Base-by-base conservation (phyloP, 2,797 vertebrate genomes). In the Tarsius wallacei region DNA sequence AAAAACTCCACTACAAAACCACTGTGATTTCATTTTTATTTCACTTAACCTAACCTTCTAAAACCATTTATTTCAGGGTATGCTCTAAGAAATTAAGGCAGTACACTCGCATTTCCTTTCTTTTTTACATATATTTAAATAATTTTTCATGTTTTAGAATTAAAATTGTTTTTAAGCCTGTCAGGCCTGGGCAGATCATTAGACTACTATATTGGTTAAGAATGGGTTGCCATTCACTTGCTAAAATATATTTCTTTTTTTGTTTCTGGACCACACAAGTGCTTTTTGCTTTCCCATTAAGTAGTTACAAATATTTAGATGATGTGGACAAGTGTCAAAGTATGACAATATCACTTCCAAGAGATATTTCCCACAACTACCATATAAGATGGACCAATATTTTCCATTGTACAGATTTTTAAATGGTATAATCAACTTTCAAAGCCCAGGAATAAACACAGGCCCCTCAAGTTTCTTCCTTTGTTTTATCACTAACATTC, bases 331-430 rank as follows among this genome's bases (percentile, higher is more conserved):
- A 49, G 36, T 11, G 7, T 36, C 15, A 83, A 70, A 93, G 19
- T 57, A 9, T 71, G 16, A 93, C 2, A 87, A 5, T 53, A 33
- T 78, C 24, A 55, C 31, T 81, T 87, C 36, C 53, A 86, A 88
- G 42, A 88, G 57, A 71, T 77, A 71, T 61, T 87, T 87, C 55
- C 26, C 73, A 73, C 36, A 93, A 15, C 6, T 42, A 36, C 47
- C 66, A 42, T 24, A 13, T 68, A 73, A 63, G 17, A 76, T 88
- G 28, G 86, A 28, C 16, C 28, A 76, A 68, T 85, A 85, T 64
- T 95, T 96, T 85, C 63, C 73, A 93, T 85, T 96, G 74, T 49
- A 53, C 13, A 66, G 42, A 28, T 71, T 93, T 94, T 90, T 76
- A 4, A 96, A 57, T 78, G 10, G 26, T 63, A 36, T 76, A 61